A percentile compares a stretch with the other conserved stretches of the same genome.
Conservation (phyloP, 2,113 vertebrate genomes). For the Ammodytes marinus region DNA sequence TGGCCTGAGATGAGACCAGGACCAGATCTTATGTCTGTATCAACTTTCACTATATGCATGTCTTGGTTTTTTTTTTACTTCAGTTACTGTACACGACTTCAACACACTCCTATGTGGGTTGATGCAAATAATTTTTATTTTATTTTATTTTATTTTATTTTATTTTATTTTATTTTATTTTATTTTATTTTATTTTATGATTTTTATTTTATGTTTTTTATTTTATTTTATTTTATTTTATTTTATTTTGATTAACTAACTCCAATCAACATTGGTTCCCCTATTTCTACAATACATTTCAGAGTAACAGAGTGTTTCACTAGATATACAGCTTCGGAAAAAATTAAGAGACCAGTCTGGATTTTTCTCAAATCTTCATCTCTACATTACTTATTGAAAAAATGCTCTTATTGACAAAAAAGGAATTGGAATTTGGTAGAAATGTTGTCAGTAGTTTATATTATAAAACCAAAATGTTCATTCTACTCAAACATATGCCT, state of each 20-base stretch:
- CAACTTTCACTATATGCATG: conserved; percentile 58
- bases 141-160: no score
- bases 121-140: background rate
- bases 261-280: background rate
- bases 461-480: no score
- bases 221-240: no score
- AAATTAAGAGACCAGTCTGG: background rate
- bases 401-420: no score
- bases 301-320: background rate
- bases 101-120: conserved; percentile 34
- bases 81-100: conserved; percentile 28
- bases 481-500: no score
- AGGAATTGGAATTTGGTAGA: no score
- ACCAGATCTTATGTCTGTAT: conserved; percentile 12
- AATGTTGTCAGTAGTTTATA: no score
- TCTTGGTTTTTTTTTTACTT: conserved; percentile 28
- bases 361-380: no score
- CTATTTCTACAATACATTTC: conserved; percentile 2
- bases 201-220: no score
- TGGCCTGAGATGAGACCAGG: conserved; percentile 29
- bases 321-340: background rate
- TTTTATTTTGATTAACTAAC: conserved; percentile 3
- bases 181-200: no score
- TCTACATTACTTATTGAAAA: no score
- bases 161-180: no score